phyloP scores from a whole-genome alignment of 1,140 invertebrate genomes.

The Mercenaria mercenaria region DNA sequence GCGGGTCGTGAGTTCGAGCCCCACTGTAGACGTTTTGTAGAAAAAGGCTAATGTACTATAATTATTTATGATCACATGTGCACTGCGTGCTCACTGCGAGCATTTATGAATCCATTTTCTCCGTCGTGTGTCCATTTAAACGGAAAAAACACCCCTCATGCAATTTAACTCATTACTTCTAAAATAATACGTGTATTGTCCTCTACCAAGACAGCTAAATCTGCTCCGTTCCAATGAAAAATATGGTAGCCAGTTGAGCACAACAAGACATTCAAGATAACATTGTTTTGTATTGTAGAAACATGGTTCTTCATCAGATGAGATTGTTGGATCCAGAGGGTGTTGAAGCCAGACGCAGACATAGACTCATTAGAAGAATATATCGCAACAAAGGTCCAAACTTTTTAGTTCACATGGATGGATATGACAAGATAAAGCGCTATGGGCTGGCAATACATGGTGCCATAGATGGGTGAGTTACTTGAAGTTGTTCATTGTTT shows the following conservation, averaged over 20 bases:
- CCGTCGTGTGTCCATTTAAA: not conserved
- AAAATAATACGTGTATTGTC: too few species aligned
- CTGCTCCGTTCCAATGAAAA: not conserved
- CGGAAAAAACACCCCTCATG: not conserved
- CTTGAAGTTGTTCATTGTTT: too few species aligned
- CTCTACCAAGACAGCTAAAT: too few species aligned
- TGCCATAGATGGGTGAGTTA: conserved; percentile 45
- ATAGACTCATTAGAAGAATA: conserved; percentile 5
- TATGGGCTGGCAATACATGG: conserved; percentile 64
- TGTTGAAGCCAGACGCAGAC: not conserved
- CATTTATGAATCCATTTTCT: not conserved
- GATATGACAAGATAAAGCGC: conserved; percentile 64
- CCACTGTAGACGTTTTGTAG: not conserved
- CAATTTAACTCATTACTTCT: too few species aligned
- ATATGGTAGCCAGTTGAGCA: not conserved
- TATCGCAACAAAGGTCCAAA: conserved; percentile 57
- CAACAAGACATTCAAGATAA: not conserved
- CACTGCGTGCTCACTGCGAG: not conserved
- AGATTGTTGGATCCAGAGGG: conserved; percentile 41
- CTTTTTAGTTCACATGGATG: conserved; percentile 42
- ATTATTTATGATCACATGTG: conserved; percentile 4
- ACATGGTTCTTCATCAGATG: not conserved
- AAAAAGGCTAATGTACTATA: not conserved
- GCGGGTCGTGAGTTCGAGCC: not conserved
- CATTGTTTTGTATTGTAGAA: too few species aligned